Percentiles rank a stretch among this genome's conserved stretches.
phyloP scores from a whole-genome alignment of 1,140 invertebrate species.

The Saccostrea cuccullata region DNA sequence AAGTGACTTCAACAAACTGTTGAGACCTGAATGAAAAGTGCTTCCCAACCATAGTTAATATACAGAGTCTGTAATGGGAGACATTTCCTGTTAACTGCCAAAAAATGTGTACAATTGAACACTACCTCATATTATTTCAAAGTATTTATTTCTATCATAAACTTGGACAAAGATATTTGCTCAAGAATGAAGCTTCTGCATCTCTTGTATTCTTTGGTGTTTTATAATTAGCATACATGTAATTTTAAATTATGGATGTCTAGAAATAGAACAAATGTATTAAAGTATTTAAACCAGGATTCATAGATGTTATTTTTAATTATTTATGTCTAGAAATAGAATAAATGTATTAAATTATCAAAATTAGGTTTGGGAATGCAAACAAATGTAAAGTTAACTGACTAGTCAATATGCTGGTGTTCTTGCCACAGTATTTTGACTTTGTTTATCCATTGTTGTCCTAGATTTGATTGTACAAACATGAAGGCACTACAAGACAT shows the following conservation, averaged over 20 bases:
- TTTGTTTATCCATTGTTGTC: slow-evolving; percentile 89
- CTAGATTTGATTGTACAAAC: slow-evolving; percentile 88
- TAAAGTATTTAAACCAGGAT: background rate
- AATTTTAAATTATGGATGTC: background rate
- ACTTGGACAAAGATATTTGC: background rate
- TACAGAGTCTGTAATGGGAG: background rate
- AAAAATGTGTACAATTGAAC: background rate
- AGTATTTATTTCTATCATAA: background rate
- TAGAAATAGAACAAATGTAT: background rate
- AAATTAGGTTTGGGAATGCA: background rate
- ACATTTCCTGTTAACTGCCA: background rate
- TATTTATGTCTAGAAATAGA: background rate
- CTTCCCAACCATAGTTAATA: background rate
- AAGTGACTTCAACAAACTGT: slow-evolving; percentile 52
- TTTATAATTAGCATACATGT: background rate
- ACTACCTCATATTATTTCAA: background rate
- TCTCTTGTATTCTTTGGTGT: background rate
- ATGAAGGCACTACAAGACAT: slow-evolving; percentile 87
- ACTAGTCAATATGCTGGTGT: slow-evolving; percentile 83
- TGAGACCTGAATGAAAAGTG: background rate
- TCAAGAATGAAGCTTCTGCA: background rate
- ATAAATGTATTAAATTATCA: background rate
- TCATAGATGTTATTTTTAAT: background rate
- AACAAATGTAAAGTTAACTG: background rate
- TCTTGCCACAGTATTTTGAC: slow-evolving; percentile 87